Evolutionary conservation across 37 sponge, comb jelly and placozoan species (phyloP).

Genomic region (Aplysina aerophoba): DNA sequence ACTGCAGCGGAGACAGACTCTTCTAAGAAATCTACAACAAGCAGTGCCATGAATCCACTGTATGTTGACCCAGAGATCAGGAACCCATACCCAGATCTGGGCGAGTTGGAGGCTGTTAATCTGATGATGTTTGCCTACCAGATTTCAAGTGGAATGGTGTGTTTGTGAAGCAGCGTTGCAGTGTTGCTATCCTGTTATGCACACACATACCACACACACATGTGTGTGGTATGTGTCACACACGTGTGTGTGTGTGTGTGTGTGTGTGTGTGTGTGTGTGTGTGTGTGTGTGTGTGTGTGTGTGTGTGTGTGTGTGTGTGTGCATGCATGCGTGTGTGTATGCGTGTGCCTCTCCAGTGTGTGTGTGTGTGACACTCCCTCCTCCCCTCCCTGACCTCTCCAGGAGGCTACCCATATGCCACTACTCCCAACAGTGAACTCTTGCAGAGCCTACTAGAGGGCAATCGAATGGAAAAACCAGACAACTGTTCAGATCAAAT

Average conservation of each 20-base stretch:
- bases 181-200: too few species aligned
- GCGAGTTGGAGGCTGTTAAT: slow-evolving; percentile 50
- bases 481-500: slow-evolving; percentile 58
- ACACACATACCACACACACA: too few species aligned
- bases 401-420: slow-evolving; percentile 69
- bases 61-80: neutral
- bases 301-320: slow-evolving; percentile 32
- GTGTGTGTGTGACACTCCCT: too few species aligned
- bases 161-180: too few species aligned
- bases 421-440: slow-evolving; percentile 50
- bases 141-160: slow-evolving; percentile 72
- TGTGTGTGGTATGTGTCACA: too few species aligned
- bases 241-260: too few species aligned
- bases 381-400: neutral
- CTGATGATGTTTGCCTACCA: slow-evolving; percentile 74
- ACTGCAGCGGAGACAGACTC: too few species aligned
- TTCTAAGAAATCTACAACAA: too few species aligned
- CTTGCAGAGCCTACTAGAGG: slow-evolving; percentile 18
- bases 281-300: slow-evolving; percentile 37
- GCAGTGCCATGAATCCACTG: slow-evolving; percentile 8
- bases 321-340: neutral
- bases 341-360: too few species aligned
- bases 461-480: slow-evolving; percentile 52
- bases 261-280: too few species aligned
- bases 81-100: slow-evolving; percentile 36